phyloP scores from a whole-genome alignment of 2,888 invertebrate species.

The Pandemis cinnamomeana region DNA sequence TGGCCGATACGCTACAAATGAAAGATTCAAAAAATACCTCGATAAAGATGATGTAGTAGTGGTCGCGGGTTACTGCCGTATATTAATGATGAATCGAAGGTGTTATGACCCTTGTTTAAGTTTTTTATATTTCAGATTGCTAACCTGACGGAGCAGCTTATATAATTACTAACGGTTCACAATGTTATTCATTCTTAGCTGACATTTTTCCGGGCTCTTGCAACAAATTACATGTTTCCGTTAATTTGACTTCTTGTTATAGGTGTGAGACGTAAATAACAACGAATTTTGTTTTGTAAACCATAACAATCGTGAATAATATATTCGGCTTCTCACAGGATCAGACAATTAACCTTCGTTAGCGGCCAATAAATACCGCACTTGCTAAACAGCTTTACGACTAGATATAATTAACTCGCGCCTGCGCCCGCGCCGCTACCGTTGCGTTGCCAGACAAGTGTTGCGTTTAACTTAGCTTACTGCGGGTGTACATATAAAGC shows the following conservation, averaged over 20 bases:
- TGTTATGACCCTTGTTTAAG: slow-evolving; percentile 57
- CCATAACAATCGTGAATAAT: slow-evolving; percentile 23
- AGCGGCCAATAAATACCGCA: slow-evolving; percentile 73
- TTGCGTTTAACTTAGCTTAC: background rate
- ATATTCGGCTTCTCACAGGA: slow-evolving; percentile 48
- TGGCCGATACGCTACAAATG: slow-evolving; percentile 34
- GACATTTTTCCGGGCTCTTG: background rate
- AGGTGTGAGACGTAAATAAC: slow-evolving; percentile 25
- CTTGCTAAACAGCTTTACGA: slow-evolving; percentile 68
- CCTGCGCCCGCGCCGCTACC: slow-evolving; percentile 46
- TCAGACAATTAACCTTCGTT: slow-evolving; percentile 73
- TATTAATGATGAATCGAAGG: slow-evolving; percentile 69
- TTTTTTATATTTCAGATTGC: slow-evolving; percentile 9
- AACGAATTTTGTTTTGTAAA: slow-evolving; percentile 17
- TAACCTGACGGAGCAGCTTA: background rate
- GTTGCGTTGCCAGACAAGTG: slow-evolving; percentile 10
- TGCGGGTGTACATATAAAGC: background rate
- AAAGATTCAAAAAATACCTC: slow-evolving; percentile 47
- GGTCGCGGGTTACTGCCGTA: slow-evolving; percentile 65
- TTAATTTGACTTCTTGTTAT: slow-evolving; percentile 18
- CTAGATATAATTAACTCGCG: slow-evolving; percentile 72
- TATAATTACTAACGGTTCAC: slow-evolving; percentile 2
- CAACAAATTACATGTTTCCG: slow-evolving; percentile 6
- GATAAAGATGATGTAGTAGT: slow-evolving; percentile 73
- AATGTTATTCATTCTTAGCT: background rate